phyloP scores from a whole-genome alignment of 1,140 invertebrate genomes.

The Drosophila aff. region DNA sequence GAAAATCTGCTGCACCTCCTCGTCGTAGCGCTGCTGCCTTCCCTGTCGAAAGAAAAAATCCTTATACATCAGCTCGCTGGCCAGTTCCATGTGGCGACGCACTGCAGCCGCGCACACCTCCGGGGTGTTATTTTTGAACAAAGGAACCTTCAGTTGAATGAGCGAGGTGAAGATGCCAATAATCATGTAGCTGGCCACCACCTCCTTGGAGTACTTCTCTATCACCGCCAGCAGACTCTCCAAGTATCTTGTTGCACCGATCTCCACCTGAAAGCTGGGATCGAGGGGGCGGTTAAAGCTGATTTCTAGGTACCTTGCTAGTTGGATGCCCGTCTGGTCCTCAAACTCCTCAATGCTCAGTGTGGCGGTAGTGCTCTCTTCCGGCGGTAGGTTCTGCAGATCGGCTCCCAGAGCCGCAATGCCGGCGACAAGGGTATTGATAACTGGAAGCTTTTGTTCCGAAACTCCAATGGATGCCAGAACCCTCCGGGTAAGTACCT shows the following conservation, averaged over 20 bases:
- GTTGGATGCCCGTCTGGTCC: constrained; percentile 1
- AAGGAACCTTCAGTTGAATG: rapidly evolving
- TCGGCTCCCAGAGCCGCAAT: neutral
- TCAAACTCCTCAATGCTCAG: neutral
- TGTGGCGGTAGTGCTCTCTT: neutral
- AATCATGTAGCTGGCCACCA: neutral
- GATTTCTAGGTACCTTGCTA: neutral
- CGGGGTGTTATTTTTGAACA: too few species aligned
- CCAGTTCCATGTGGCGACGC: neutral
- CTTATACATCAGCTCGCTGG: constrained; percentile 14
- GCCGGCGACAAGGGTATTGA: neutral
- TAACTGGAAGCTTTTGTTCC: neutral
- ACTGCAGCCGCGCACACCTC: neutral
- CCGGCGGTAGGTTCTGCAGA: neutral
- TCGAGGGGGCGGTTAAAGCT: neutral
- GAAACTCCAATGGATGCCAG: neutral
- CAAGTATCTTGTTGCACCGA: neutral
- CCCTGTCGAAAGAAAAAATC: neutral
- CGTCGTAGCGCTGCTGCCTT: neutral
- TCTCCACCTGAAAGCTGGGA: neutral
- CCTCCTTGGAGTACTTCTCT: neutral
- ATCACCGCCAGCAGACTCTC: neutral
- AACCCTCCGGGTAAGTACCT: rapidly evolving
- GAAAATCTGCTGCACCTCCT: constrained; percentile 3
- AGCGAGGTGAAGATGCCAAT: neutral